Evolutionary conservation across 2,888 invertebrate species (phyloP).

Genomic region (Dryobotodes eremita): DNA sequence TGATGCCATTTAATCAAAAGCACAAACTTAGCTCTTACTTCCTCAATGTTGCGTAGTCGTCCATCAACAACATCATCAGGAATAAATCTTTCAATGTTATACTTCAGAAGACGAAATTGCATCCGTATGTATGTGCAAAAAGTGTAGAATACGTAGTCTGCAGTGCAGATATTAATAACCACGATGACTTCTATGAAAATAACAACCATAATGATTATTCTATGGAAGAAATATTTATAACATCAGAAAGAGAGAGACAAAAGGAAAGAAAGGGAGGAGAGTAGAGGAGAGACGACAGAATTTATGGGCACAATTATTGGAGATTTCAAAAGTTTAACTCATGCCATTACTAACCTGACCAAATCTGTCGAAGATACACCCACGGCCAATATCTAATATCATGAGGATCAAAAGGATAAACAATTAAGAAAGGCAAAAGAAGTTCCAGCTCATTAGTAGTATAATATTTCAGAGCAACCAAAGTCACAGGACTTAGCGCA

Average conservation of each 20-base stretch:
- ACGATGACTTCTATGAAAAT: slow-evolving; percentile 72
- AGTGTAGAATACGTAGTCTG: slow-evolving; percentile 77
- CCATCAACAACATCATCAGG: slow-evolving; percentile 34
- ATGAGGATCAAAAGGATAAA: slow-evolving; percentile 81
- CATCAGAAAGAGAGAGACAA: not conserved
- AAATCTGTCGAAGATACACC: slow-evolving; percentile 78
- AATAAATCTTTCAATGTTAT: slow-evolving; percentile 71
- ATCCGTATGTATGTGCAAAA: slow-evolving; percentile 77
- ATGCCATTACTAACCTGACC: slow-evolving; percentile 76
- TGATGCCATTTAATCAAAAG: slow-evolving; percentile 78
- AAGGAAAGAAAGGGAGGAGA: not conserved
- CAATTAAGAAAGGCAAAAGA: slow-evolving; percentile 75
- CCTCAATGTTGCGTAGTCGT: slow-evolving; percentile 49
- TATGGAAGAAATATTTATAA: not conserved
- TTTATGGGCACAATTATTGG: not conserved
- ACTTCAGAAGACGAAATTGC: slow-evolving; percentile 77
- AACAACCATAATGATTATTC: not conserved
- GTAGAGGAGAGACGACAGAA: not conserved
- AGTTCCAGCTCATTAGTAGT: slow-evolving; percentile 72
- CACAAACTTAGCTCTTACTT: slow-evolving; percentile 67
- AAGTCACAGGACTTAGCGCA: slow-evolving; percentile 70
- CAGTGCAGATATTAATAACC: slow-evolving; percentile 63
- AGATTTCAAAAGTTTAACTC: not conserved
- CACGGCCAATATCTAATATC: slow-evolving; percentile 77
- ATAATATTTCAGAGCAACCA: slow-evolving; percentile 74